A percentile compares a stretch with the other conserved stretches of the same genome.
phyloP scores from a whole-genome alignment of 2,888 invertebrate genomes.

The Charanyca ferruginea region DNA sequence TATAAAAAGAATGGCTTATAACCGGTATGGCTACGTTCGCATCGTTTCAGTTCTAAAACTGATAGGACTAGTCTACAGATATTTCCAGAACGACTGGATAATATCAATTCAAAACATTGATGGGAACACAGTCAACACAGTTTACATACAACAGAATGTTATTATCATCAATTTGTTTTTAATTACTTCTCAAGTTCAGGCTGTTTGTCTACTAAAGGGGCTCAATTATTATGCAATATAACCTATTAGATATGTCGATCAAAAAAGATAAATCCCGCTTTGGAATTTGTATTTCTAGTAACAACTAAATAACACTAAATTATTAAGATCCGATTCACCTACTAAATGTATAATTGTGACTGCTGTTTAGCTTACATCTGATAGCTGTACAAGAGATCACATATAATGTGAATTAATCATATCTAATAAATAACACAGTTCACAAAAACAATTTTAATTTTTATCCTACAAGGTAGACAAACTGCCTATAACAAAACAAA shows the following conservation, averaged over 20 bases:
- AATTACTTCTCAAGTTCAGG: slow-evolving; percentile 41
- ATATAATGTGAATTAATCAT: slow-evolving; percentile 44
- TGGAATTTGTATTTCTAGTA: slow-evolving; percentile 50
- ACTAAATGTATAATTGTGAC: slow-evolving; percentile 47
- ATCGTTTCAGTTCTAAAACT: slow-evolving; percentile 67
- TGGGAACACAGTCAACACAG: slow-evolving; percentile 73
- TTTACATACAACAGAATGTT: slow-evolving; percentile 61
- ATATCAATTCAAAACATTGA: slow-evolving; percentile 63
- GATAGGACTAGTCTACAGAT: slow-evolving; percentile 71
- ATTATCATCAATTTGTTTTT: slow-evolving; percentile 44
- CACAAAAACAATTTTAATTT: slow-evolving; percentile 47
- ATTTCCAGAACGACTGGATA: slow-evolving; percentile 49
- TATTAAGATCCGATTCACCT: slow-evolving; percentile 52
- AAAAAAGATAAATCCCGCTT: slow-evolving; percentile 41
- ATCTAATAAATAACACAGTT: slow-evolving; percentile 55
- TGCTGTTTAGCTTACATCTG: slow-evolving; percentile 44
- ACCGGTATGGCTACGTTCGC: slow-evolving; percentile 74
- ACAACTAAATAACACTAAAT: slow-evolving; percentile 62
- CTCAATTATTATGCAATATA: slow-evolving; percentile 61
- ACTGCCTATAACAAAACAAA: slow-evolving; percentile 62
- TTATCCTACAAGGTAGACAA: slow-evolving; percentile 62
- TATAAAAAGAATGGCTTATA: slow-evolving; percentile 73
- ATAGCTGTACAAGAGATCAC: slow-evolving; percentile 53
- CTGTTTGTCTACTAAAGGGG: slow-evolving; percentile 61
- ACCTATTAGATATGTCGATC: slow-evolving; percentile 58